phyloP scores from a whole-genome alignment of 2,888 invertebrate genomes.

The Lepidocyrtinus sp. region DNA sequence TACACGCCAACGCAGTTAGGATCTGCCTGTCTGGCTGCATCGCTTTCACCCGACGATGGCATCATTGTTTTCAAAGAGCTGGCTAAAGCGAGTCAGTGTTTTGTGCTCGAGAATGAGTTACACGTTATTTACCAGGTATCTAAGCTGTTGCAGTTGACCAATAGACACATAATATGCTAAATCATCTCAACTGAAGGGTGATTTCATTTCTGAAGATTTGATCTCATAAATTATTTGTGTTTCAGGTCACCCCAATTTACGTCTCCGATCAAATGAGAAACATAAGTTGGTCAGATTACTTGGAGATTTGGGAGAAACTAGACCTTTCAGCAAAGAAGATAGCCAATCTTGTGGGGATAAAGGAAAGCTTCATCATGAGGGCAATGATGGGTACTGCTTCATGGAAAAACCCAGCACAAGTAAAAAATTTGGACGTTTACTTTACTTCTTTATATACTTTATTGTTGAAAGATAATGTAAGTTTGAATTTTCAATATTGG shows the following conservation, averaged over 20 bases:
- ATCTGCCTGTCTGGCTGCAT: constrained; percentile 91
- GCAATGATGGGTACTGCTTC: constrained; percentile 81
- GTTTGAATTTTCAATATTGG: too few relatives aligned
- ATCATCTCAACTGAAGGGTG: too few relatives aligned
- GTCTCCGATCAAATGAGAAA: constrained; percentile 84
- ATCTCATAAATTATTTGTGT: constrained; percentile 34
- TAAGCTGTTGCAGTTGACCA: too few relatives aligned
- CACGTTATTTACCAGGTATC: constrained; percentile 95
- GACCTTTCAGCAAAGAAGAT: constrained; percentile 87
- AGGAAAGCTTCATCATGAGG: constrained; percentile 86
- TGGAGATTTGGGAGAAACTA: constrained; percentile 87
- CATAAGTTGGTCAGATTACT: constrained; percentile 79
- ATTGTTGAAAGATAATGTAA: too few relatives aligned
- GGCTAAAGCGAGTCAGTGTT: constrained; percentile 88
- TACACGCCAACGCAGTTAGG: constrained; percentile 90
- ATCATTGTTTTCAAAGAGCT: constrained; percentile 90
- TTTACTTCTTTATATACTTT: too few relatives aligned
- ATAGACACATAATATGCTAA: too few relatives aligned
- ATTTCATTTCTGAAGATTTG: too few relatives aligned
- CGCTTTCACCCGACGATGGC: constrained; percentile 95
- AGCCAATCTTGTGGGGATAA: constrained; percentile 89
- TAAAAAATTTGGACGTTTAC: too few relatives aligned
- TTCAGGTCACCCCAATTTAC: constrained; percentile 87
- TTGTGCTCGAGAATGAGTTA: constrained; percentile 94
- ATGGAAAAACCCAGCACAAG: constrained; percentile 73